Base-by-base conservation (phyloP, 2,888 invertebrate species). In the Cybosia mesomella region DNA sequence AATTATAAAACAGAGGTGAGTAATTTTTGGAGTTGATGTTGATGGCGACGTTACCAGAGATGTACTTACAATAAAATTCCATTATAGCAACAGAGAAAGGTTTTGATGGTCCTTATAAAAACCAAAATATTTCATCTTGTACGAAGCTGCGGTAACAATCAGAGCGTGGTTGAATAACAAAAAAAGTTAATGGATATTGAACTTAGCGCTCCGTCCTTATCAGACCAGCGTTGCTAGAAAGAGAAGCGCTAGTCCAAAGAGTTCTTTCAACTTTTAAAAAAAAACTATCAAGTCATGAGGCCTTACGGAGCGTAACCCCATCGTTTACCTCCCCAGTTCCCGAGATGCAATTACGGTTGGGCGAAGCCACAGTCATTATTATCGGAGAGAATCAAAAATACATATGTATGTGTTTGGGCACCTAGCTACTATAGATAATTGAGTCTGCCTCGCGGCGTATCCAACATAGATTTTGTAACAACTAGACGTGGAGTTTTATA, bases 261-360 rank as follows among this genome's bases (percentile, higher is more conserved):
- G 60, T 43, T 69, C 64, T 73, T 81, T 87, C 87, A 88, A 88
- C 87, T 83, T 75, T 83, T 74, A 62, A 66, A 61, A 79, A 74
- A 81, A 89, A 91, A 89, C 85, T 74, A 89, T 89, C 80, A 83
- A 89, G 89, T 92, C 91, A 93, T 87, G 87, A 88, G 87, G 85
- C 79, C 83, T 87, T 87, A 85, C 88, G 81, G 87, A 91, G 88
- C 91, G 91, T 91, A 92, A 89, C 89, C 86, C 88, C 86, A 85
- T 86, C 89, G 85, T 91, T 92, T 90, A 89, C 91, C 90, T 89
- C 82, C 86, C 87, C 88, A 81, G 81, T 92, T 93, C 93, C 91
- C 86, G 89, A 92, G 90, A 94, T 87, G 85, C 91, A 93, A 94
- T 94, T 93, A 94, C 87, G 75, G 85, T 84, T 78, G 83, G 85